Base-by-base conservation (phyloP, 2,888 invertebrate species). In the Aspidiotus rigidus region DNA sequence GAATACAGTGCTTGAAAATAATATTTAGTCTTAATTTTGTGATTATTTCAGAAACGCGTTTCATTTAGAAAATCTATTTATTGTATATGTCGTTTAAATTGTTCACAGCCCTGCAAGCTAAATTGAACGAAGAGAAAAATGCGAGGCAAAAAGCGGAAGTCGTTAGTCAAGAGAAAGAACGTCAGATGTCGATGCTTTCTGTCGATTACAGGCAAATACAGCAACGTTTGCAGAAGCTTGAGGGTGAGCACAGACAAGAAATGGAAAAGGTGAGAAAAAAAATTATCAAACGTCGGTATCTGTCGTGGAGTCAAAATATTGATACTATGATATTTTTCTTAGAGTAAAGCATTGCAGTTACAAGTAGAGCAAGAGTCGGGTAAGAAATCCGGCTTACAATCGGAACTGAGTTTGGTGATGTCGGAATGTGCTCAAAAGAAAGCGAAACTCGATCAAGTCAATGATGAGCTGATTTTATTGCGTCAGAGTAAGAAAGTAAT, bases 201-300 rank as follows among this genome's bases (percentile, higher is more conserved):
- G 93, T 97, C 2, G 97, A 97, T 79, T 90, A 94, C 78, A 83
- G 93, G n/a, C 95, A 95, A 80, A 89, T 94, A 76, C 92, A 93
- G 77, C 89, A 93, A 77, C 85, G 92, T 70, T 79, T 95, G 72
- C 90, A 93, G 77, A 92, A 93, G 77, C 80, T 94, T 9, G 93
- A 95, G 79, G 90, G 90, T n/a, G 94, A 96, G 79, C 87, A 91
- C 76, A 83, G 90, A 7, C 91, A 93, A 77, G 93, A 93, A 80
- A 82, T 85, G 17, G 93, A 93, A 76, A 90, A 90, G 84, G 86
- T 85, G 74, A 2, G 62, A 39, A 13, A 42, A 39, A 17, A 40
- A 44, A 40, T 2, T 10, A 49, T 28, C 7, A 64, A 53, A n/a
- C 15, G 16, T 60, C 28, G 17, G 16, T 15, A n/a, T 57, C 9